Base-by-base conservation (phyloP, 2,888 invertebrate genomes). In the Corbicula japonica region DNA sequence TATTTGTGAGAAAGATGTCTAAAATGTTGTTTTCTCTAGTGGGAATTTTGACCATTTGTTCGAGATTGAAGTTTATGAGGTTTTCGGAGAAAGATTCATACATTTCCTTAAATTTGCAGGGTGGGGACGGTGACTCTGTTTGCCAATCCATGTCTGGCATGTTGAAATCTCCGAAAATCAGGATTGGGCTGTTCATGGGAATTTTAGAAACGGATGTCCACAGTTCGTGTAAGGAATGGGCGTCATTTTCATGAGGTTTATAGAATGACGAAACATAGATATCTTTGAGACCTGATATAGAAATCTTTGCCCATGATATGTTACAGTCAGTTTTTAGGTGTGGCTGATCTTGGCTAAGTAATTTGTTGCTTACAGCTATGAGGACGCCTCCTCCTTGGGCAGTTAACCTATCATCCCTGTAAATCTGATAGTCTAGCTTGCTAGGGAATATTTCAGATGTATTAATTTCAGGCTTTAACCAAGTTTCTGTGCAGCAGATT, bases 401-500 rank as follows among this genome's bases (percentile, higher is more conserved):
- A 8, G 6, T 2, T 6, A 21, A 6, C 21, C 48, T 44, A 30
- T 52, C 54, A 54, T 54, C 60, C 46, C 66, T 18, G 12, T n/a
- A 50, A 3, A 60, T 32, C 35, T 38, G 2, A 26, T 66, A 61
- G 21, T 61, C 5, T 32, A 48, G 23, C 12, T 0, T 26, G n/a
- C 41, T 32, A 10, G 44, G 60, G 38, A 76, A 72, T 21, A 76
- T 72, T 34, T 76, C 71, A 26, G 66, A 61, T 4, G 56, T 38
- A 41, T 48, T 15, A 0, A 68, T 35, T 6, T 77, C 77, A n/a
- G 56, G 63, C 34, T 58, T 73, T 5, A 72, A 34, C 77, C 77
- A 77, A n/a, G 68, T 60, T 48, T 76, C 65, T 35, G 66, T 65
- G n/a, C 58, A 48, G n/a, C 41, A 52, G 2, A 76, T 60, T 2